Percentiles rank a stretch among this genome's conserved stretches.
Conservation (phyloP, 2,888 invertebrate species). For the Pandemis cinnamomeana region DNA sequence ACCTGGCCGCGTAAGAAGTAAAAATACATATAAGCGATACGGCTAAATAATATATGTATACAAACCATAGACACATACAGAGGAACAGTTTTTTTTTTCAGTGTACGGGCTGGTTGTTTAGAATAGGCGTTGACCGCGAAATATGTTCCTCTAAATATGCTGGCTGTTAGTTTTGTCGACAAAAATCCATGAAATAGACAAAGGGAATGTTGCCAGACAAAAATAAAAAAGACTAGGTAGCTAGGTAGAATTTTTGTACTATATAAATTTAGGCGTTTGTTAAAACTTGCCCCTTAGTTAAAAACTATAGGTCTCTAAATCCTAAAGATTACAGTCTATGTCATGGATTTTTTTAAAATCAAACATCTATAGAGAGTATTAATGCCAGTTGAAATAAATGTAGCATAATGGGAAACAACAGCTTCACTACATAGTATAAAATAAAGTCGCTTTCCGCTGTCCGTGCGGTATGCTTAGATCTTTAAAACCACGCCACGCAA, state of each 20-base stretch:
- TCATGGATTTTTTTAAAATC: constrained; percentile 14
- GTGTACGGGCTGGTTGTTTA: not conserved
- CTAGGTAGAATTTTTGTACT: too few species aligned
- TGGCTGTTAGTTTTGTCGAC: not conserved
- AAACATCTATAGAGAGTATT: not conserved
- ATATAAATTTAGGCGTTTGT: too few species aligned
- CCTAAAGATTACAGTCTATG: not conserved
- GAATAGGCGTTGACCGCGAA: not conserved
- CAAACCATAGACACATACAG: not conserved
- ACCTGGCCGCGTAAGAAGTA: constrained; percentile 81
- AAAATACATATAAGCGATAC: constrained; percentile 73
- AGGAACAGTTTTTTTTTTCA: not conserved
- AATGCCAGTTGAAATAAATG: not conserved
- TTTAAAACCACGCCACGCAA: too few species aligned
- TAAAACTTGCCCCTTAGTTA: too few species aligned
- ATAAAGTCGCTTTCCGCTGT: too few species aligned
- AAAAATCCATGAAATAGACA: not conserved
- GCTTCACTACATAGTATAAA: not conserved
- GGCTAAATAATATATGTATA: constrained; percentile 46
- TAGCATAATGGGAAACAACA: not conserved
- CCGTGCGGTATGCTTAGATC: too few species aligned
- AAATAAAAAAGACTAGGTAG: too few species aligned
- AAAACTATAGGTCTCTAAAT: not conserved
- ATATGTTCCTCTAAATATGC: not conserved
- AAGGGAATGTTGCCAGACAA: not conserved